Percentiles rank a stretch among this genome's conserved stretches.
Evolutionary conservation across 2,797 vertebrate species (phyloP).

Genomic region (Sebastolobus altivelis): DNA sequence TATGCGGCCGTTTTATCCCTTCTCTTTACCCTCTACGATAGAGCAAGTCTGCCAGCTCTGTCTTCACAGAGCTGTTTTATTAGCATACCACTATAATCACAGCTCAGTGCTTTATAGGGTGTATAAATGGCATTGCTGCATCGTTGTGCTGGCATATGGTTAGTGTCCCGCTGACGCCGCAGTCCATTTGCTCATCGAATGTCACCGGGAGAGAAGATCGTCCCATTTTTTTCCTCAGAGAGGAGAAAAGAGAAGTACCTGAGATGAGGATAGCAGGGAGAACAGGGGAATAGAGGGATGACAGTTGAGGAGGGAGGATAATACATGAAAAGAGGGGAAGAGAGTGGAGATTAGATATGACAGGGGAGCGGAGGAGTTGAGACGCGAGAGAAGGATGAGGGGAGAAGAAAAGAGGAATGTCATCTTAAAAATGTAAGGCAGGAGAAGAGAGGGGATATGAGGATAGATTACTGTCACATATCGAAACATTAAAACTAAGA

Average conservation of each 20-base stretch:
- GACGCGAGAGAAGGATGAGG: slow-evolving; percentile 27
- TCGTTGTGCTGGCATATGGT: slow-evolving; percentile 69
- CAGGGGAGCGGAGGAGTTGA: slow-evolving; percentile 29
- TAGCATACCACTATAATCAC: slow-evolving; percentile 71
- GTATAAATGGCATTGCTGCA: slow-evolving; percentile 67
- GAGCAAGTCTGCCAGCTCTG: slow-evolving; percentile 53
- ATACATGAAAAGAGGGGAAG: slow-evolving; percentile 38
- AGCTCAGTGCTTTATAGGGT: slow-evolving; percentile 72
- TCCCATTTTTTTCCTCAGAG: slow-evolving; percentile 26
- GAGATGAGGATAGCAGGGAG: slow-evolving; percentile 15
- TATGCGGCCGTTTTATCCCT: slow-evolving; percentile 56
- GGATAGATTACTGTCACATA: not conserved
- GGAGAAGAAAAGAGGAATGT: slow-evolving; percentile 15
- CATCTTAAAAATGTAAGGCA: slow-evolving; percentile 18
- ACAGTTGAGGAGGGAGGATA: slow-evolving; percentile 42
- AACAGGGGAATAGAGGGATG: slow-evolving; percentile 31
- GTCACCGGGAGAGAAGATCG: slow-evolving; percentile 38
- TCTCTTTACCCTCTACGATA: slow-evolving; percentile 51
- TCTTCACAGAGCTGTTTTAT: slow-evolving; percentile 72
- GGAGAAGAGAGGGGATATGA: slow-evolving; percentile 2
- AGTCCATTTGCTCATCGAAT: slow-evolving; percentile 49
- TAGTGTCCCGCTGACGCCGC: slow-evolving; percentile 62
- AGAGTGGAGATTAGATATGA: slow-evolving; percentile 51
- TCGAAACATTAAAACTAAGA: not conserved
- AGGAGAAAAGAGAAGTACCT: slow-evolving; percentile 3